Conservation (phyloP, 2,113 vertebrate species). For the Anthoscopus minutus region DNA sequence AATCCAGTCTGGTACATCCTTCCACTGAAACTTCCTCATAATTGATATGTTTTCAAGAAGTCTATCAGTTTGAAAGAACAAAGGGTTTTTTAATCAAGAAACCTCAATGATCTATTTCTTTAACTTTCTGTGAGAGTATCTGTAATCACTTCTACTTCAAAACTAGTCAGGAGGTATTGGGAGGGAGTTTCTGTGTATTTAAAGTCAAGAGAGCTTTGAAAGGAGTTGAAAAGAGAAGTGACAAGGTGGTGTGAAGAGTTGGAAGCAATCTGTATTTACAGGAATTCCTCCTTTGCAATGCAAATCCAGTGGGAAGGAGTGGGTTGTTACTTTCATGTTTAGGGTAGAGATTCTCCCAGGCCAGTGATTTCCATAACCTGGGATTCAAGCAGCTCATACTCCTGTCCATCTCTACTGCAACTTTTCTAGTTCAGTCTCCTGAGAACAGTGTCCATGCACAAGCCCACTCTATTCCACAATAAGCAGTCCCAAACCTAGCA, state of each 20-base stretch:
- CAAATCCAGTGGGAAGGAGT: not conserved
- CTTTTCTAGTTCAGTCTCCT: not conserved
- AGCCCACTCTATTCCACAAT: fast-evolving
- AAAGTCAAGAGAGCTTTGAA: not conserved
- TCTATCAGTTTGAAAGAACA: not conserved
- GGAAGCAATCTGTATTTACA: not conserved
- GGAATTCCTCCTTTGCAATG: not conserved
- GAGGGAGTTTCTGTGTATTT: not conserved
- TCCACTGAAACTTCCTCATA: not conserved
- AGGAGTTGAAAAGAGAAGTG: not conserved
- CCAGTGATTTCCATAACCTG: not conserved
- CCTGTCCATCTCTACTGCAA: fast-evolving
- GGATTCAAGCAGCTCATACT: not conserved
- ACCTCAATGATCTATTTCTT: not conserved
- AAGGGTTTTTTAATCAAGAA: not conserved
- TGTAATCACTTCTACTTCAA: not conserved
- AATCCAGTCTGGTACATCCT: not conserved
- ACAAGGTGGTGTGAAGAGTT: not conserved
- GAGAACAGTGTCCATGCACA: not conserved
- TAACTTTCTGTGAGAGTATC: not conserved
- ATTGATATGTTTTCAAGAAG: not conserved
- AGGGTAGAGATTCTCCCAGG: not conserved
- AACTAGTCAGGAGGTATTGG: not conserved
- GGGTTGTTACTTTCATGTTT: not conserved
- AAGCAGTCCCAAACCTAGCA: not conserved